Base-by-base conservation (phyloP, 2,888 invertebrate genomes). In the Syrphus vitripennis region DNA sequence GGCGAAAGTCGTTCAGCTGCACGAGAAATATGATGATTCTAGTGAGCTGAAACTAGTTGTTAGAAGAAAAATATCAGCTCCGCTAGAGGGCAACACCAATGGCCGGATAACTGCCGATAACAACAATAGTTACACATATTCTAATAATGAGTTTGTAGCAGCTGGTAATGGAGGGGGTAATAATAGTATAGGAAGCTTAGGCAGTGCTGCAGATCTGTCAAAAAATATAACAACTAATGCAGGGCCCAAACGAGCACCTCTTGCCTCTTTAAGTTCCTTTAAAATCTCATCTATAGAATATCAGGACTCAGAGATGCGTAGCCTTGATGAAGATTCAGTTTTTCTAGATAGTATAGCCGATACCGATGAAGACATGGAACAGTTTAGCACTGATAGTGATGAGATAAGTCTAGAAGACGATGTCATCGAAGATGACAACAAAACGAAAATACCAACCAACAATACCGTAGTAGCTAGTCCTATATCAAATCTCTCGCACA, bases 311-410 rank as follows among this genome's bases (percentile, higher is more conserved):
- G 96, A 96, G 89, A 93, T 95, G 87, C 94, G 94, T 83, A 96
- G 96, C 21, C 95, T 95, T 16, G 95, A 96, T 69, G 97, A 97
- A 92, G 97, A 97, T 91, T 97, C 97, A 21, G 96, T 97, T 79
- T 97, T 97, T 91, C 94, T 95, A 76, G 96, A 96, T 90, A 95
- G 95, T 83, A 93, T 93, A 40, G 93, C 93, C 88, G 96, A 97
- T 89, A 97, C 97, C 16, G 97, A 97, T 90, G 96, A 97, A 90
- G 97, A 97, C 90, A 95, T 97, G 89, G 96, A 96, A 90, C 96
- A 96, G 89, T 95, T 97, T 90, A 96, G 96, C 81, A 97, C 97
- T 45, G 97, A 97, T 90, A 97, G 96, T 90, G 96, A 96, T 88
- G 95, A 95, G 79, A 93, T 89, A 21, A 91, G 90, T 83, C 83